Conservation (phyloP, 64 coral and sea anemone species). For the Dendrophyllia cribrosa region DNA sequence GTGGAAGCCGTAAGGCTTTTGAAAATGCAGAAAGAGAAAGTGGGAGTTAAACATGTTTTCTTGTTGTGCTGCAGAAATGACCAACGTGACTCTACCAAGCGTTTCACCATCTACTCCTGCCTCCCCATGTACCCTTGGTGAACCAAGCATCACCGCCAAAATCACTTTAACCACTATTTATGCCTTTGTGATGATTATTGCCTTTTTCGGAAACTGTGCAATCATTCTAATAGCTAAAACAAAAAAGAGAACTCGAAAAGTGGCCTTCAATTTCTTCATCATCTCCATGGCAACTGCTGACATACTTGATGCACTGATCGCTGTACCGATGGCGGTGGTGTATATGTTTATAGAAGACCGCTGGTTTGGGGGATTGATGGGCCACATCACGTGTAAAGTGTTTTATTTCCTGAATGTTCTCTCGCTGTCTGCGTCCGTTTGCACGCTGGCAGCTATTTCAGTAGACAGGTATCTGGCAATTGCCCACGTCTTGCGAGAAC, state of each 20-base stretch:
- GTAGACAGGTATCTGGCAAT: constrained; percentile 74
- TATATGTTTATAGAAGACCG: not conserved
- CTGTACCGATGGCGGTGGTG: constrained; percentile 38
- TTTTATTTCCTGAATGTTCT: constrained; percentile 23
- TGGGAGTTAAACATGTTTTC: not conserved
- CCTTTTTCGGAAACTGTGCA: constrained; percentile 59
- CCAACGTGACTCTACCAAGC: not conserved
- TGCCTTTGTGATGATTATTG: constrained; percentile 45
- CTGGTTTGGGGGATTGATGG: constrained; percentile 71
- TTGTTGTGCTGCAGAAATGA: not conserved
- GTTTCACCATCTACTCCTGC: not conserved
- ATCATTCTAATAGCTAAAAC: constrained; percentile 66
- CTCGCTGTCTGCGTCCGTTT: constrained; percentile 59
- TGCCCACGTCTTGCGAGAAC: constrained; percentile 57
- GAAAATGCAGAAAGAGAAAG: no score
- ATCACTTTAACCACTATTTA: constrained; percentile 53
- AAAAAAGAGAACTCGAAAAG: constrained; percentile 42
- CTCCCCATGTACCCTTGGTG: not conserved
- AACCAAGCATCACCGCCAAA: not conserved
- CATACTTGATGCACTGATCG: constrained; percentile 58
- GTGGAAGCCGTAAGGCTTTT: no score
- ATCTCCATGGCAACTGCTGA: constrained; percentile 74
- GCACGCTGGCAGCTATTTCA: constrained; percentile 59
- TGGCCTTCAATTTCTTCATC: constrained; percentile 78
- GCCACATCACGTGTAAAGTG: constrained; percentile 65